Percentiles rank a stretch among this genome's conserved stretches.
Evolutionary conservation across 2,888 invertebrate species (phyloP).

Genomic region (Tortrix viridana): DNA sequence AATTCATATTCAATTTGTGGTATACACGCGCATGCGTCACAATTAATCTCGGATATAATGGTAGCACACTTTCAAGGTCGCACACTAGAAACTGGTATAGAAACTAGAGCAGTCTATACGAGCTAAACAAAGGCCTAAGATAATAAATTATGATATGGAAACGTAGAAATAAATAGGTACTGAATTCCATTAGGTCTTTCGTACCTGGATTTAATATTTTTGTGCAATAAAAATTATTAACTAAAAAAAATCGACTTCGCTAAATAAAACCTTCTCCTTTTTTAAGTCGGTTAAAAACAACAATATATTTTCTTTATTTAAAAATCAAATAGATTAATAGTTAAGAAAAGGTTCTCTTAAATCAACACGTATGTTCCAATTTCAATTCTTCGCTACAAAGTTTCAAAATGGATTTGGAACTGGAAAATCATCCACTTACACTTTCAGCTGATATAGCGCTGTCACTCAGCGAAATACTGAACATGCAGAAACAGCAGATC

Average conservation of each 20-base stretch:
- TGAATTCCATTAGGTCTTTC: too few species aligned
- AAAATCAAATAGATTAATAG: too few species aligned
- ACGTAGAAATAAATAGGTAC: not conserved
- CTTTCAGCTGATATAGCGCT: slow-evolving; percentile 76
- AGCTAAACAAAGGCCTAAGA: slow-evolving; percentile 13
- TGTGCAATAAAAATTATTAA: too few species aligned
- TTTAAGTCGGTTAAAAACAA: too few species aligned
- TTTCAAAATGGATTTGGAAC: not conserved
- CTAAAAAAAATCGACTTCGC: too few species aligned
- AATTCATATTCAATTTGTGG: slow-evolving; percentile 8
- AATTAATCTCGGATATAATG: slow-evolving; percentile 27
- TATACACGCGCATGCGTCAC: slow-evolving; percentile 8
- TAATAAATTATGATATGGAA: not conserved
- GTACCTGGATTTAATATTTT: too few species aligned
- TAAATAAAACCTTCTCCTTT: too few species aligned
- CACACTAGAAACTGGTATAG: slow-evolving; percentile 60
- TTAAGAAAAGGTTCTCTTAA: not conserved
- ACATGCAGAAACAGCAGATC: slow-evolving; percentile 73
- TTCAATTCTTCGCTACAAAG: not conserved
- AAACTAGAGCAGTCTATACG: slow-evolving; percentile 58
- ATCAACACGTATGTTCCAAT: not conserved
- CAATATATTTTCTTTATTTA: too few species aligned
- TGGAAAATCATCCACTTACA: slow-evolving; percentile 57
- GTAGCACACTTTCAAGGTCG: slow-evolving; percentile 64
- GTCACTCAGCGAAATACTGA: slow-evolving; percentile 72